These are phyloP conservation scores for Hippoglossus hippoglossus DNA, from an alignment of 2,797 vertebrate species.

Conservation along the genomic window DNA sequence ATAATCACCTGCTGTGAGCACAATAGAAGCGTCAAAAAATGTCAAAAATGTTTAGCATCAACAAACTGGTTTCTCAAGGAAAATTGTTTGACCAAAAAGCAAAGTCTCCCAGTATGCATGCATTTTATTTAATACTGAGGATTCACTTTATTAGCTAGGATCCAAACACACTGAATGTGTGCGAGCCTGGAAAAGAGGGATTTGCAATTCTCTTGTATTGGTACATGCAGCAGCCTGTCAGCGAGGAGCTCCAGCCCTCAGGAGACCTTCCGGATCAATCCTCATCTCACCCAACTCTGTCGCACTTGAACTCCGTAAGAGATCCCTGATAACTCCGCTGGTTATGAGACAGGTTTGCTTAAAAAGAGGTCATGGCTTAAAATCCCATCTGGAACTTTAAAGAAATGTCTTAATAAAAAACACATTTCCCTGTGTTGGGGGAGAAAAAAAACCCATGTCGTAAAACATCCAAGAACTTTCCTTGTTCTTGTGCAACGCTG, in stretches of 20 bases:
- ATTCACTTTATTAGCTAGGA: not conserved
- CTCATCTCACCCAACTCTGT: not conserved
- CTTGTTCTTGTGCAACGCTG: not conserved
- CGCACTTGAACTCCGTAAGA: not conserved
- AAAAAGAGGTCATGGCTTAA: not conserved
- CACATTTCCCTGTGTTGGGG: conserved; percentile 1
- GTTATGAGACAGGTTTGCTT: not conserved
- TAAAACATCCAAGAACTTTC: not conserved
- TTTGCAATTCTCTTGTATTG: not conserved
- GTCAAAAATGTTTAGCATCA: not conserved
- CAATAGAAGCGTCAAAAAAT: not conserved
- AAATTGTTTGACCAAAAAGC: not conserved
- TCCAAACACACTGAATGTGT: not conserved
- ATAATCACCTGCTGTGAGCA: not conserved
- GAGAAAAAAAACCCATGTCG: not conserved
- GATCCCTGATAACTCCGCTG: not conserved
- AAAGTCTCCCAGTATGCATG: not conserved
- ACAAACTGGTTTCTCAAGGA: not conserved
- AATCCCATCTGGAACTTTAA: not conserved
- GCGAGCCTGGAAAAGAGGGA: not conserved
- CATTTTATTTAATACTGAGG: not conserved
- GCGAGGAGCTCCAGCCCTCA: not conserved
- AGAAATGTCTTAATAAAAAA: conserved; percentile 4
- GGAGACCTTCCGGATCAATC: not conserved
- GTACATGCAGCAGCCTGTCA: not conserved